Conservation (phyloP, 2,888 invertebrate species). For the Cantharis rufa region DNA sequence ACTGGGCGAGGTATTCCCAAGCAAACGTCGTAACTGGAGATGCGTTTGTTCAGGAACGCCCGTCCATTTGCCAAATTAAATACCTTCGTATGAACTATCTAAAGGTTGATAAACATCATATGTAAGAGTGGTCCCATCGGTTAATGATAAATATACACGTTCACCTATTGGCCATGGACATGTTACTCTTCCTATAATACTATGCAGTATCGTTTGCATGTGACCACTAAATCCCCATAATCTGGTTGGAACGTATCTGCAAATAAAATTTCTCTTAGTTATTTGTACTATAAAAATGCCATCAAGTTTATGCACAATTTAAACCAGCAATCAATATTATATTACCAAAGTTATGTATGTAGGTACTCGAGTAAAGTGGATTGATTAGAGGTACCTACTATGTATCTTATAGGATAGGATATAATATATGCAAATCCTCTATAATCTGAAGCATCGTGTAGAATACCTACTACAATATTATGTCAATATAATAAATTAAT, state of each 20-base stretch:
- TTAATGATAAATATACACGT: constrained; percentile 73
- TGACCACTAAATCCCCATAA: constrained; percentile 97
- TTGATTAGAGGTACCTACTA: too few species aligned
- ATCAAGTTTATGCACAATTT: too few species aligned
- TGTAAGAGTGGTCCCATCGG: constrained; percentile 87
- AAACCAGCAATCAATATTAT: too few species aligned
- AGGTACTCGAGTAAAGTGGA: too few species aligned
- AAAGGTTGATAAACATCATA: constrained; percentile 90
- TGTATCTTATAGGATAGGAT: too few species aligned
- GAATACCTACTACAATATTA: too few species aligned
- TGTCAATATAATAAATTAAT: too few species aligned
- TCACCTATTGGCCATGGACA: constrained; percentile 89
- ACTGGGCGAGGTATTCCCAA: background rate
- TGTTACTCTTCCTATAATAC: constrained; percentile 81
- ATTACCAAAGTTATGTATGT: too few species aligned
- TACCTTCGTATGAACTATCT: constrained; percentile 72
- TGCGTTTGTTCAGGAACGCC: background rate
- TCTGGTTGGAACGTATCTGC: constrained; percentile 84
- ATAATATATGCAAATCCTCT: too few species aligned
- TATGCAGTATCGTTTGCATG: constrained; percentile 91
- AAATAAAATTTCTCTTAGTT: constrained; percentile 42
- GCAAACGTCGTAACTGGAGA: background rate
- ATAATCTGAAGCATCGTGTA: too few species aligned
- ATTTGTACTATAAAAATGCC: too few species aligned
- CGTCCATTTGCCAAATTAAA: background rate